Evolutionary conservation across 2,888 invertebrate genomes (phyloP).

Genomic region (Mimumesa dahlbomi): DNA sequence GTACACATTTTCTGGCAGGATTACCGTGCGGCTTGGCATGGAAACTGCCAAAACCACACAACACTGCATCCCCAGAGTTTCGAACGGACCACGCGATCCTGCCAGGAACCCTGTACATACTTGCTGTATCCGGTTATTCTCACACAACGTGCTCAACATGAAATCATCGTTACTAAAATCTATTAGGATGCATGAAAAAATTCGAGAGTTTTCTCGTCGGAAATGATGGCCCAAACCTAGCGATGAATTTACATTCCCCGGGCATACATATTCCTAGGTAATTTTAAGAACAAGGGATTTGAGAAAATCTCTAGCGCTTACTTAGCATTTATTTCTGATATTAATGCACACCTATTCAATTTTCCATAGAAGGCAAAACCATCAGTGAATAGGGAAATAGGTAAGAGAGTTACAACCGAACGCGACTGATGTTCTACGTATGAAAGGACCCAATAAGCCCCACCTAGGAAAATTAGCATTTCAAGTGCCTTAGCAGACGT

Average conservation of each 20-base stretch:
- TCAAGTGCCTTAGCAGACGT: conserved; percentile 75
- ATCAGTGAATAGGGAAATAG: conserved; percentile 52
- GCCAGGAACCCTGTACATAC: neutral
- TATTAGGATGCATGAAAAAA: neutral
- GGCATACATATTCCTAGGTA: conserved; percentile 46
- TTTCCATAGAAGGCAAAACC: conserved; percentile 53
- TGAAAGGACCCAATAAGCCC: no score
- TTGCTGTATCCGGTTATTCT: neutral
- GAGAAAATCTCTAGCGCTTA: conserved; percentile 25
- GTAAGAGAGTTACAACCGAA: conserved; percentile 53
- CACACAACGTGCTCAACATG: neutral
- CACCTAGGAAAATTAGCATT: conserved; percentile 72
- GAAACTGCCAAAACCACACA: no score
- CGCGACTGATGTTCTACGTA: conserved; percentile 62
- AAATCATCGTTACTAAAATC: conserved; percentile 5
- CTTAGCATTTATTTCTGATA: conserved; percentile 54
- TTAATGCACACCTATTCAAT: conserved; percentile 60
- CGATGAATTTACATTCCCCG: conserved; percentile 42
- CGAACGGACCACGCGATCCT: neutral
- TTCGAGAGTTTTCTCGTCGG: neutral
- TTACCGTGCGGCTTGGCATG: no score
- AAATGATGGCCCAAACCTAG: conserved; percentile 1
- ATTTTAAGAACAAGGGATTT: conserved; percentile 18
- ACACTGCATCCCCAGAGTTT: neutral
- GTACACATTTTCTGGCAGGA: no score